These are phyloP conservation scores for Glossosoma conforme DNA, from an alignment of 1,140 invertebrate genomes.

Conservation along the genomic window DNA sequence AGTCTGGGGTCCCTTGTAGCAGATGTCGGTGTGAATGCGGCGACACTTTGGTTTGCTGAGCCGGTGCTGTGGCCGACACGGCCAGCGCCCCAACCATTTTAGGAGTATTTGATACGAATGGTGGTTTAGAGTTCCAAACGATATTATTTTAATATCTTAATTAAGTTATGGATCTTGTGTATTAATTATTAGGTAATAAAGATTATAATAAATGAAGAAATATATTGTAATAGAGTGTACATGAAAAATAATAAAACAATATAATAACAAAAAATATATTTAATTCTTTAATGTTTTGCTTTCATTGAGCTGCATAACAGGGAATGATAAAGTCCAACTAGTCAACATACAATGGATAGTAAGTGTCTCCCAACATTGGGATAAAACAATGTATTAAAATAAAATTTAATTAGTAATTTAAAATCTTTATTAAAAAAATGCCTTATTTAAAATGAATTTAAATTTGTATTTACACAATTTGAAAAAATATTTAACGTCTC, in stretches of 20 bases:
- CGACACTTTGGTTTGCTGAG: neutral
- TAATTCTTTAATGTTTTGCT: no score
- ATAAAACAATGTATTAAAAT: no score
- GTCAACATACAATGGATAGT: no score
- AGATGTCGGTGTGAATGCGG: neutral
- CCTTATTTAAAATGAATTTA: no score
- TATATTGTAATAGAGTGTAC: slow-evolving; percentile 25
- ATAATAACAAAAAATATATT: neutral
- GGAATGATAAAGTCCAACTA: no score
- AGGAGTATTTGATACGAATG: slow-evolving; percentile 23
- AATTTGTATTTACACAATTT: no score
- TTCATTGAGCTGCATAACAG: no score
- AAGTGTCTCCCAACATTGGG: no score
- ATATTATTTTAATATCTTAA: slow-evolving; percentile 23
- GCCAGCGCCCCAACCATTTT: slow-evolving; percentile 12
- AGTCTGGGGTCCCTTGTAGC: no score
- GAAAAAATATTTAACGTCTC: no score
- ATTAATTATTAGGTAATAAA: slow-evolving; percentile 21
- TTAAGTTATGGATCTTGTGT: slow-evolving; percentile 23
- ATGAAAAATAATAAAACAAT: slow-evolving; percentile 12
- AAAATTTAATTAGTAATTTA: no score
- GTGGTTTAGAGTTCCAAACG: slow-evolving; percentile 28
- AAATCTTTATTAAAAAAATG: no score
- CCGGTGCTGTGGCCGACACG: neutral
- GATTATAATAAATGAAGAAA: slow-evolving; percentile 12